Evolutionary conservation across 2,113 vertebrate species (phyloP), one percentile per base, ranked within the genome.

Genomic region (Oreochromis niloticus): DNA sequence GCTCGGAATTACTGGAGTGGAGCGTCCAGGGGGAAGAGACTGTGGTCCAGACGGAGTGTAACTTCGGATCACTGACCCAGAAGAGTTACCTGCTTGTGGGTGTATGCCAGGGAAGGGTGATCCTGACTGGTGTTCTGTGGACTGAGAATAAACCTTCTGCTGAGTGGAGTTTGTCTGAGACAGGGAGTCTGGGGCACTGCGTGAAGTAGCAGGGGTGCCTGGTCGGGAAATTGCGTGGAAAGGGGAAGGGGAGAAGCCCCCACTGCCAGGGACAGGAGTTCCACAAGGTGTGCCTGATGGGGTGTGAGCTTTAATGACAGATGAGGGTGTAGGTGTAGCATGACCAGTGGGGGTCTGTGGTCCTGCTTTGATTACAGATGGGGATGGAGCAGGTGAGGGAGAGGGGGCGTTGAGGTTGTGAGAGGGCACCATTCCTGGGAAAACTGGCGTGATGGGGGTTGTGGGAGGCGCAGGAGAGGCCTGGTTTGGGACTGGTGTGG

Each of bases 401-500:
- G 95, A 92, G 57, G 93, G 68, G 27, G 94, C 80, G 16, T 88
- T 90, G 4, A 91, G 90, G 83, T 95, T 96, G 80, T 96, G 95
- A 82, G 96, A 95, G 63, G 97, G 96, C 80, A 97, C 95, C 88
- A 98, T 97, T 86, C 98, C 97, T 32, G 98, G 97, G 85, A 99
- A 99, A 73, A 97, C 94, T 1, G 97, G 95, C 6, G 98, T 97
- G 63, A 97, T 90, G 14, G 97, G 97, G 24, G 97, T 92, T 6
- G 97, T 96, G 13, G 97, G 95, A 80, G 97, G 95, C 6, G 96
- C 93, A 78, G 97, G 95, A 13, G 98, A 97, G 57, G 97, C 96
- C 80, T 97, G 97, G 19, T 96, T 95, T 43, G 96, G 96, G 90
- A 94, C 94, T 89, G 98, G 97, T 4, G 96, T 95, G 89, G 98